Conservation (phyloP, 2,797 vertebrate genomes). For the Telmatherina bonti region DNA sequence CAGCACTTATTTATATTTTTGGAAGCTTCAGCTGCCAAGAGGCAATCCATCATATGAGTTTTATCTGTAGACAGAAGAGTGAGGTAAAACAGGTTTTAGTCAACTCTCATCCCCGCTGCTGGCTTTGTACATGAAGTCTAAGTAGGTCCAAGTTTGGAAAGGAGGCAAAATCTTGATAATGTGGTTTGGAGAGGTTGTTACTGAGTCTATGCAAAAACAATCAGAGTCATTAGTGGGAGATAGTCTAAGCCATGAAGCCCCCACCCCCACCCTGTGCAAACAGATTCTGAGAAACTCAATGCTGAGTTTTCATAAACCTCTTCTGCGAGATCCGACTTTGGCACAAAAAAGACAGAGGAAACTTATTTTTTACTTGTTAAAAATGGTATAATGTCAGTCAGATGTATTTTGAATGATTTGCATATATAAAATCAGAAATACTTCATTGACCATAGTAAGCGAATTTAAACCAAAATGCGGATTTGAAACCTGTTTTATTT, state of each 20-base stretch:
- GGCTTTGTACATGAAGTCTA: conserved; percentile 31
- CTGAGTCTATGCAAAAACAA: conserved; percentile 65
- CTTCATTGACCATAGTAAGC: conserved; percentile 37
- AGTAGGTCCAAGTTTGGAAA: conserved; percentile 47
- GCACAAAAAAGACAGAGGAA: conserved; percentile 43
- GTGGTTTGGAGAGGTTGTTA: conserved; percentile 63
- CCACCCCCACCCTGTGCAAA: conserved; percentile 7
- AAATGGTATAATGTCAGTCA: conserved; percentile 64
- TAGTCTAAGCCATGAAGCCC: conserved; percentile 33
- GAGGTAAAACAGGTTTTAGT: conserved; percentile 54
- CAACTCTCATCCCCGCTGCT: conserved; percentile 53
- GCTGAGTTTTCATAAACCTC: conserved; percentile 28
- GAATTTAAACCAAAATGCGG: no score
- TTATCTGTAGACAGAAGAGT: conserved; percentile 67
- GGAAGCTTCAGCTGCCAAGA: conserved; percentile 50
- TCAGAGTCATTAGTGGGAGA: conserved; percentile 69
- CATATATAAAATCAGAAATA: conserved; percentile 33
- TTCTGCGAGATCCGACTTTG: conserved; percentile 35
- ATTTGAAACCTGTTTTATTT: no score
- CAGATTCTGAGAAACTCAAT: conserved; percentile 47
- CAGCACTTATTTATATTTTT: conserved; percentile 69
- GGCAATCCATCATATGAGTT: conserved; percentile 64
- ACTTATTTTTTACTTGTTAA: conserved; percentile 47
- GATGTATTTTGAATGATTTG: conserved; percentile 45
- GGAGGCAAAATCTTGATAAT: conserved; percentile 48